phyloP scores from a whole-genome alignment of 2,797 vertebrate genomes.

The Cyprinodon diabolis region DNA sequence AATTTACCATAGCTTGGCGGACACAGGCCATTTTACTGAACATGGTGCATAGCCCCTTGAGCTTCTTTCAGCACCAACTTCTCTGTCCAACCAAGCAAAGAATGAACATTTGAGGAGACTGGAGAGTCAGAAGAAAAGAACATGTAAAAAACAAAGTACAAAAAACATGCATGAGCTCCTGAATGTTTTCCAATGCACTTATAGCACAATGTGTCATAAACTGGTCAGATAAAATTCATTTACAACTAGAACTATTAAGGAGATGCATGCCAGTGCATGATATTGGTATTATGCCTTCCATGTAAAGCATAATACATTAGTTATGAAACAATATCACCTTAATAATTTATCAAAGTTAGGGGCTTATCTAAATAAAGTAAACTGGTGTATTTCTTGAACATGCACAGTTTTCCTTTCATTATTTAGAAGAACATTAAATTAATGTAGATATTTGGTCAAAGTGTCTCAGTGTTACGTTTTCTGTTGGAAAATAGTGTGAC shows the following conservation, averaged over 20 bases:
- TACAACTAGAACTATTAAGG: background rate
- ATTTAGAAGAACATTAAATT: background rate
- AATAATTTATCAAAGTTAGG: background rate
- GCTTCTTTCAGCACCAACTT: slow-evolving; percentile 65
- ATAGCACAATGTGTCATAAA: slow-evolving; percentile 1
- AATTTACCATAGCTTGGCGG: slow-evolving; percentile 76
- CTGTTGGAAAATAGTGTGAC: background rate
- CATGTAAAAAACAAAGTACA: slow-evolving; percentile 47
- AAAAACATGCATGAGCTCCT: background rate
- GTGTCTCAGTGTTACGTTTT: background rate
- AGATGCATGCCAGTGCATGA: background rate
- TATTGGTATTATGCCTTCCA: background rate
- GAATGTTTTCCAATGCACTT: slow-evolving; percentile 4
- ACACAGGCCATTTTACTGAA: slow-evolving; percentile 78
- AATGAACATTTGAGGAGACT: slow-evolving; percentile 60
- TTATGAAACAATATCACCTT: background rate
- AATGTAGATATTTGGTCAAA: background rate
- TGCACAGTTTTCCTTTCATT: background rate
- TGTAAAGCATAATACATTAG: background rate
- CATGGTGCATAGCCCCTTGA: slow-evolving; percentile 70
- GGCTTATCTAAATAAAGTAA: background rate
- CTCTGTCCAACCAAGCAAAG: slow-evolving; percentile 69
- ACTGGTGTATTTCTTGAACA: background rate
- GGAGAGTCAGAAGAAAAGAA: slow-evolving; percentile 42
- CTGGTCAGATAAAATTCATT: background rate